Conservation (phyloP, 2,888 invertebrate species). For the Heliconius hortense region DNA sequence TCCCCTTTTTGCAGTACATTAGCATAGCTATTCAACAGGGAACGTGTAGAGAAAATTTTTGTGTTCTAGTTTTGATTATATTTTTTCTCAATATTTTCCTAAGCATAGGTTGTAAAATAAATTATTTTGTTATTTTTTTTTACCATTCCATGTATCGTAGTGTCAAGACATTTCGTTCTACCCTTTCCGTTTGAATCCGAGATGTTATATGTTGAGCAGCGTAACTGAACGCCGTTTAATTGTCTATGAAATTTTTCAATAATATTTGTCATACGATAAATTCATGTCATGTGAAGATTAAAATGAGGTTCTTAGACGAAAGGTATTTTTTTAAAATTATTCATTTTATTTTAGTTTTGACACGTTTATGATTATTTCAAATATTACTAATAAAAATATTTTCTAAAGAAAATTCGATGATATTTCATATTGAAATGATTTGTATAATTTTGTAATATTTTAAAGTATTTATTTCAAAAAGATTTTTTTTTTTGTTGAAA, state of each 20-base stretch:
- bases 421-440: no score
- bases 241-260: background rate
- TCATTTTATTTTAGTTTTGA: background rate
- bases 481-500: background rate
- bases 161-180: no score
- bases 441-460: background rate
- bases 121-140: background rate
- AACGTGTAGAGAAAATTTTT: background rate
- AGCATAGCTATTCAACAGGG: slow-evolving; percentile 22
- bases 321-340: background rate
- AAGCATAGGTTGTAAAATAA: no score
- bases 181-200: no score
- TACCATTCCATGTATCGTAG: no score
- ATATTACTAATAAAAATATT: background rate
- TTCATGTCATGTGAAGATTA: background rate
- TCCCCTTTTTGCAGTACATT: slow-evolving; percentile 19
- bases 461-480: background rate
- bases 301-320: background rate
- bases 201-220: background rate
- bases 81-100: background rate
- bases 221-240: background rate
- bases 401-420: background rate
- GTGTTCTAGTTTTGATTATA: background rate
- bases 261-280: background rate
- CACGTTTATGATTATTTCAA: background rate